These are phyloP conservation scores for Anas platyrhynchos DNA, from an alignment of 2,113 vertebrate genomes.

Conservation along the genomic window DNA sequence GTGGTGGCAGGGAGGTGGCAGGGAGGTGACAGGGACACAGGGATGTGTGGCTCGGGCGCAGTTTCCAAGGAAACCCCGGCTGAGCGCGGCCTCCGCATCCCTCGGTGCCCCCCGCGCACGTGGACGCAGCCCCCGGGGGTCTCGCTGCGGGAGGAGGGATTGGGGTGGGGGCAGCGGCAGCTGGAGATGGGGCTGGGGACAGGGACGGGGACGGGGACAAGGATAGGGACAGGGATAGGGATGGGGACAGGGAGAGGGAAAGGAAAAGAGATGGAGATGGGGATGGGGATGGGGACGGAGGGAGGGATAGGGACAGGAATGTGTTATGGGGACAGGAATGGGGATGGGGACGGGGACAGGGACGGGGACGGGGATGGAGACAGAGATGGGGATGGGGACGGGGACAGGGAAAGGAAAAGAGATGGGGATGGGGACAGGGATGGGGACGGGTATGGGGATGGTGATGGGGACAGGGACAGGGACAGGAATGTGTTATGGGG, in stretches of 20 bases:
- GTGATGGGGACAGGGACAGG: not conserved
- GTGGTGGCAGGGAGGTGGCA: slow-evolving; percentile 47
- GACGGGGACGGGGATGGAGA: no score
- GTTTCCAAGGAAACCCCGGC: slow-evolving; percentile 67
- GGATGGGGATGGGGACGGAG: not conserved
- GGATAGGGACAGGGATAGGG: not conserved
- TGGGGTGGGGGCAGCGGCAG: not conserved
- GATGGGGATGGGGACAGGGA: not conserved
- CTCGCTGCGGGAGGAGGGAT: not conserved
- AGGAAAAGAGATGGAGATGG: no score
- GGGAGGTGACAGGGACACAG: slow-evolving; percentile 55
- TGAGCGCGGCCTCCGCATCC: slow-evolving; percentile 34
- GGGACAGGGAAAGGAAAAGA: not conserved
- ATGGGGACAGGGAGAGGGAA: fast-evolving
- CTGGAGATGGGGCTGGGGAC: not conserved
- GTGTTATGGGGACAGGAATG: no score
- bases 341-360: fast-evolving
- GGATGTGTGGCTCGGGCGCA: slow-evolving; percentile 34
- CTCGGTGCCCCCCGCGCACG: not conserved
- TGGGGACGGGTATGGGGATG: not conserved
- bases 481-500: not conserved
- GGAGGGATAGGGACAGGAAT: not conserved
- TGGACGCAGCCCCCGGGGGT: not conserved
- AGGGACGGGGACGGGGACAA: not conserved
- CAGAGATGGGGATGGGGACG: fast-evolving